A percentile compares a stretch with the other conserved stretches of the same genome.
phyloP scores from a whole-genome alignment of 2,113 vertebrate genomes.

The Ellobius talpinus region DNA sequence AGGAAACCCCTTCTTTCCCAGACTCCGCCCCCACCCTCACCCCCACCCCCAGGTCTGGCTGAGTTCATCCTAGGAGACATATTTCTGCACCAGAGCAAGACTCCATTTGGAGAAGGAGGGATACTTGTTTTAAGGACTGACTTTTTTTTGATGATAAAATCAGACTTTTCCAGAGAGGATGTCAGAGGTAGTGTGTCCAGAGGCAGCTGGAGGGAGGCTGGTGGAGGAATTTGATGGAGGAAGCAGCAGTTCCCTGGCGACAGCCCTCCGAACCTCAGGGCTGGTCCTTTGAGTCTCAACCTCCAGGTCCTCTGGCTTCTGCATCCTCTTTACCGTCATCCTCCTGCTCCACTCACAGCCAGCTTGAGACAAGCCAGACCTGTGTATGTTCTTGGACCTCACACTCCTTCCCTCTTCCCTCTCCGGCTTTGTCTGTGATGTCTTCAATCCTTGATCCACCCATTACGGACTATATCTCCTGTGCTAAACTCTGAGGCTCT shows the following conservation, averaged over 20 bases:
- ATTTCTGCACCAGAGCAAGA: neutral
- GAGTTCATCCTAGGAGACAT: neutral
- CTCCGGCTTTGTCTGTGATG: fast-evolving
- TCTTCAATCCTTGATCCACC: neutral
- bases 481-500: neutral
- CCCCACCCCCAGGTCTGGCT: neutral
- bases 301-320: neutral
- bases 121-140: neutral
- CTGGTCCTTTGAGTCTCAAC: neutral
- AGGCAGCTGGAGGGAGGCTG: neutral
- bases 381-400: neutral
- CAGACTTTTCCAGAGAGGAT: slow-evolving; percentile 59
- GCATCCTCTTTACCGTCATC: neutral
- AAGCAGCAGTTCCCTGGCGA: neutral
- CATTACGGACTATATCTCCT: fast-evolving
- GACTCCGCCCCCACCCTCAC: neutral
- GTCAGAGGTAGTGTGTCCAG: neutral
- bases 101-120: slow-evolving; percentile 25
- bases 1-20: neutral
- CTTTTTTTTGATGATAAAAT: slow-evolving; percentile 69
- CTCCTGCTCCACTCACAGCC: too few relatives aligned
- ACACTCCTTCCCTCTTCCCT: fast-evolving
- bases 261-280: neutral
- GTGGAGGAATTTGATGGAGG: neutral
- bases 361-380: neutral